These are phyloP conservation scores for Cylindroiulus punctatus DNA, from an alignment of 2,888 invertebrate genomes.

Conservation along the genomic window DNA sequence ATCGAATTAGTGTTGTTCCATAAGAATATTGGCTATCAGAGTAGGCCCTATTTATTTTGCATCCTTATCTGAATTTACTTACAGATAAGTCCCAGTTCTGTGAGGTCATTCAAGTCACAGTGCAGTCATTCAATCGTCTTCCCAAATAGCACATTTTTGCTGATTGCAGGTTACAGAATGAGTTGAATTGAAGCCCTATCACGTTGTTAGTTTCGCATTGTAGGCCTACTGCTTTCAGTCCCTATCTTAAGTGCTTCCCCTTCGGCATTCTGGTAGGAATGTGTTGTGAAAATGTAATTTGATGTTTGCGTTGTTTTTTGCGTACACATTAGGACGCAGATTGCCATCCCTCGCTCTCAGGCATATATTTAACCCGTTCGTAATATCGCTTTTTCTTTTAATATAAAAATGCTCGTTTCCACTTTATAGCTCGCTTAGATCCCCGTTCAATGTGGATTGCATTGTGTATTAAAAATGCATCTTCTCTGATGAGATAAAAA, in stretches of 20 bases:
- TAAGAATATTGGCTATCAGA: too few relatives aligned
- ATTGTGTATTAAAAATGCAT: slow-evolving; percentile 32
- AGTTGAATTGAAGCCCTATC: too few relatives aligned
- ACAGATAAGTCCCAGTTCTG: too few relatives aligned
- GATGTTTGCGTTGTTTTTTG: not conserved
- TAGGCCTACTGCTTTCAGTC: too few relatives aligned
- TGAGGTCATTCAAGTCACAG: too few relatives aligned
- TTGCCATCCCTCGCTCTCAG: not conserved
- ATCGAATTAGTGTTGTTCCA: too few relatives aligned
- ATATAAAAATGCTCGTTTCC: not conserved
- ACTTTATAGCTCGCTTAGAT: not conserved
- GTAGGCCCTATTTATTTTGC: too few relatives aligned
- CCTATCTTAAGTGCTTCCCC: not conserved
- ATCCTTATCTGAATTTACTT: too few relatives aligned
- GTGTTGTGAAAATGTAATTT: slow-evolving; percentile 8
- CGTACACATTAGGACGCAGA: slow-evolving; percentile 21
- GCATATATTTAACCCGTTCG: slow-evolving; percentile 5
- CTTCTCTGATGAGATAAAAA: not conserved
- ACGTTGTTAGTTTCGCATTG: too few relatives aligned
- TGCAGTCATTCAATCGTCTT: too few relatives aligned
- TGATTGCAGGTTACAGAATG: too few relatives aligned
- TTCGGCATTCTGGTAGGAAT: not conserved
- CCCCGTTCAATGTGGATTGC: not conserved
- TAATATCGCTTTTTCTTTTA: slow-evolving; percentile 5
- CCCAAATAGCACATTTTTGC: too few relatives aligned